Conservation (phyloP, 2,113 vertebrate species). For the Ciconia maguari region DNA sequence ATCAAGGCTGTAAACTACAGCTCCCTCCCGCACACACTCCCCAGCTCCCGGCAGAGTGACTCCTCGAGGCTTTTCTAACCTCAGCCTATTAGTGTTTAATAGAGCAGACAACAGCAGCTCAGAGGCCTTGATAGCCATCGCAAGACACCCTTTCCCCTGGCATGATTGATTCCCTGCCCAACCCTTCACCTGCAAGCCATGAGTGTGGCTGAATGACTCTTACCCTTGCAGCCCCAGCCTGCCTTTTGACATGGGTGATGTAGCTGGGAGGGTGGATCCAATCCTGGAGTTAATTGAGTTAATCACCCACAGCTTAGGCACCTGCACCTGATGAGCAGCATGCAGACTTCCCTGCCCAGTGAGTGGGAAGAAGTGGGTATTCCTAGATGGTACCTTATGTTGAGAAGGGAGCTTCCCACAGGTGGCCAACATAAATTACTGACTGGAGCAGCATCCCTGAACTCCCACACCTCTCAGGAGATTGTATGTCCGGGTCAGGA, state of each 20-base stretch:
- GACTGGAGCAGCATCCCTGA: not conserved
- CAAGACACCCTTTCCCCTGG: not conserved
- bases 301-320: not conserved
- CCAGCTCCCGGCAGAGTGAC: not conserved
- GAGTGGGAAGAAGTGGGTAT: not conserved
- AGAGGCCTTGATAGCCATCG: accelerated
- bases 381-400: accelerated
- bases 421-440: not conserved
- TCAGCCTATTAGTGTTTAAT: not conserved
- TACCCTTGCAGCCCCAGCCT: not conserved
- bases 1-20: not conserved
- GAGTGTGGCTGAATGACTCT: not conserved
- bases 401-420: not conserved
- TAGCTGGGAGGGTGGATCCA: not conserved
- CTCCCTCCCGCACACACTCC: not conserved
- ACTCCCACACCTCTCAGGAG: not conserved
- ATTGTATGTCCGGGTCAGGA: not conserved
- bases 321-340: not conserved
- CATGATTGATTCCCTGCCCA: not conserved
- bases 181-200: not conserved
- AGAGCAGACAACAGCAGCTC: not conserved
- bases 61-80: not conserved
- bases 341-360: not conserved
- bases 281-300: not conserved
- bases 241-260: not conserved